A percentile compares a stretch with the other conserved stretches of the same genome.
phyloP scores from a whole-genome alignment of 2,797 vertebrate genomes.

The Cottoperca gobio region DNA sequence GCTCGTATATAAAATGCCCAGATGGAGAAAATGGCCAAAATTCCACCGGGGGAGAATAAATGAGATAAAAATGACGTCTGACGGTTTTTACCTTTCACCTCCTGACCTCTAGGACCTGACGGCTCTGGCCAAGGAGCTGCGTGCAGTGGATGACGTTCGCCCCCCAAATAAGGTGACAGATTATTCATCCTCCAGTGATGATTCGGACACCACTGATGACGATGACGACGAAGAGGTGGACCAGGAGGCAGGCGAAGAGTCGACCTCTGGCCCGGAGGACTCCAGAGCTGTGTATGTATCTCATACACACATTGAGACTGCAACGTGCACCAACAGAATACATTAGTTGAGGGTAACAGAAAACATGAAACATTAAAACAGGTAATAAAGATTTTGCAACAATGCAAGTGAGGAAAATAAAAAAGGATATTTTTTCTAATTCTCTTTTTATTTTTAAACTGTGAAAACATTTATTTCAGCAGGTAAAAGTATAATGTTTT shows the following conservation, averaged over 20 bases:
- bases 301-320: background rate
- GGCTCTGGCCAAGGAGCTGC: conserved; percentile 95
- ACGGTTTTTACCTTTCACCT: conserved; percentile 20
- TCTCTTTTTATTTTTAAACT: too few relatives aligned
- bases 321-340: background rate
- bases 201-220: conserved; percentile 97
- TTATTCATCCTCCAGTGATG: conserved; percentile 98
- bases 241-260: conserved; percentile 95
- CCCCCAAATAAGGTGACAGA: conserved; percentile 97
- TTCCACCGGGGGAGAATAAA: background rate
- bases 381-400: too few relatives aligned
- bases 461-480: too few relatives aligned
- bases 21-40: background rate
- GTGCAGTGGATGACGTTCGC: conserved; percentile 94
- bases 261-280: conserved; percentile 95
- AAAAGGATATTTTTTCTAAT: too few relatives aligned
- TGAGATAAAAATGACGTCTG: background rate
- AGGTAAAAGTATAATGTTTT: too few relatives aligned
- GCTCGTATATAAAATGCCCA: background rate
- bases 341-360: too few relatives aligned
- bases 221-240: conserved; percentile 98
- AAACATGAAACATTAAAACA: background rate
- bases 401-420: too few relatives aligned
- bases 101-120: conserved; percentile 91
- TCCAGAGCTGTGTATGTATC: conserved; percentile 90